Evolutionary conservation across 2,797 vertebrate species (phyloP), one percentile per base, ranked within the genome.

Genomic region (Notoglanidium macrostoma): DNA sequence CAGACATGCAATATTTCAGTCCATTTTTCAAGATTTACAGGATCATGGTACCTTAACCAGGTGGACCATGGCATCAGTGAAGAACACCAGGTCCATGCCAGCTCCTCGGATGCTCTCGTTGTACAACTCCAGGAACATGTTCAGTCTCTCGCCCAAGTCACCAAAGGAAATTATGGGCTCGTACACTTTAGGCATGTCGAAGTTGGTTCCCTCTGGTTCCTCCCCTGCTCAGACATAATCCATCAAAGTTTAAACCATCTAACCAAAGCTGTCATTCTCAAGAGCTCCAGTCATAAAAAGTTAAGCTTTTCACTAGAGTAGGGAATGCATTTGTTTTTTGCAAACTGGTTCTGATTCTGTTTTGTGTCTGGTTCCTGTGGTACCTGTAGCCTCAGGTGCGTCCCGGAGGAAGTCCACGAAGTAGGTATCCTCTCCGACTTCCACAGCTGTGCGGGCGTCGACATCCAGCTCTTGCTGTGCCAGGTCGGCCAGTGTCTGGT

Each of bases 391-490:
- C 92, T 97, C 96, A n/a, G 97, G 97, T 14, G 96, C 93, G 70
- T 98, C 97, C 89, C 96, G 95, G 83, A 99, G 93, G 94, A 99
- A 99, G 93, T 99, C 98, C 32, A 98, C 98, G 94, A 99, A 99
- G 90, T 97, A 97, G 35, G 92, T 76, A 83, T 98, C 96, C 0
- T 65, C 89, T 83, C 94, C 95, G 44, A 65, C 90, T 67, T 96
- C 95, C 86, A 96, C 94, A 19, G 76, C 77, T 86, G 92, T 95
- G 81, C 91, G 89, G 82, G 95, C 93, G 89, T 94, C 35, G 2
- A n/a, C 92, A 0, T 94, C 95, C 79, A 97, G 94, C 77, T 95
- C 95, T 32, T 96, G 95, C 78, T 95, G 93, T 59, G 96, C 92
- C 73, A 99, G 92, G 86, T 94, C 94, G n/a, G 91, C 92, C 91